These are phyloP conservation scores for Tachina fera DNA, from an alignment of 2,888 invertebrate species.

Conservation along the genomic window DNA sequence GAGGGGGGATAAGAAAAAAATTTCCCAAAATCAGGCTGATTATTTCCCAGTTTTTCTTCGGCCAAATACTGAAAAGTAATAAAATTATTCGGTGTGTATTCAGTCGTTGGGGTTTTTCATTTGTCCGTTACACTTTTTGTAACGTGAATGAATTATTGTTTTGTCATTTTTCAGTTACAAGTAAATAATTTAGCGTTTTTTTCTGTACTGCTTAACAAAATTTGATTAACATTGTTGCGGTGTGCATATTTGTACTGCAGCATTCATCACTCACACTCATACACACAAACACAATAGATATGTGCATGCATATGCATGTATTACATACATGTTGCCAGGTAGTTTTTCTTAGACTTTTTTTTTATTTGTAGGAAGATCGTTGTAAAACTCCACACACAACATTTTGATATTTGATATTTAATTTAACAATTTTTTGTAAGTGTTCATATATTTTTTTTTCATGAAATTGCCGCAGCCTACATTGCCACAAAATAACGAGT, in stretches of 20 bases:
- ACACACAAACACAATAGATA: not conserved
- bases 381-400: constrained; percentile 34
- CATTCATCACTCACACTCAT: constrained; percentile 43
- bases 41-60: too few relatives aligned
- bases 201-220: not conserved
- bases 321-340: not conserved
- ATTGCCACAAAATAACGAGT: constrained; percentile 43
- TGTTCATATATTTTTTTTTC: constrained; percentile 15
- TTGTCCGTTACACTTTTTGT: constrained; percentile 18
- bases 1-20: too few relatives aligned
- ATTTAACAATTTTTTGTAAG: constrained; percentile 37
- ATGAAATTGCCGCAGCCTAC: constrained; percentile 68
- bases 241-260: constrained; percentile 57
- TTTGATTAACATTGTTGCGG: constrained; percentile 30
- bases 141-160: constrained; percentile 25
- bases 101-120: not conserved
- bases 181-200: constrained; percentile 35
- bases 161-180: constrained; percentile 38
- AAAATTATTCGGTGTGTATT: not conserved
- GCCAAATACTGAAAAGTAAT: too few relatives aligned
- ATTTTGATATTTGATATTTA: constrained; percentile 66
- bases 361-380: constrained; percentile 49
- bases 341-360: constrained; percentile 17
- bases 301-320: not conserved
- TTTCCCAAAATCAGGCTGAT: too few relatives aligned